These are phyloP conservation scores for Tyrannus savana DNA, from an alignment of 2,113 vertebrate species.

Conservation along the genomic window DNA sequence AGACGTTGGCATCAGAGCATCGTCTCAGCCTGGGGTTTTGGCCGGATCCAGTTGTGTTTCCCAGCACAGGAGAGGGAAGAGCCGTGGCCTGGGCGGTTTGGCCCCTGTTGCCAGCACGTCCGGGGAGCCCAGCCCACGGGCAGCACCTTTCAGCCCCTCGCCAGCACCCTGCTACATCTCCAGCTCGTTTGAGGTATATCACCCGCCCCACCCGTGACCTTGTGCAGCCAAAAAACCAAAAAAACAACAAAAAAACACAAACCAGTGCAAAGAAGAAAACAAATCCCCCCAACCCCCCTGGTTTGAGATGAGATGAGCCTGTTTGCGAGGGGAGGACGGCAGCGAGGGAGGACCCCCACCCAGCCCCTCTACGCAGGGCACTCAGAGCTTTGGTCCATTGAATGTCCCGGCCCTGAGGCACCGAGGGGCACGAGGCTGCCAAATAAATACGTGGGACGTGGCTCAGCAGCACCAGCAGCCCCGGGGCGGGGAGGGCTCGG, in stretches of 20 bases:
- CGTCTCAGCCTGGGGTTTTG: not conserved
- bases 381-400: not conserved
- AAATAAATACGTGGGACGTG: not conserved
- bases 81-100: fast-evolving
- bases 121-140: not conserved
- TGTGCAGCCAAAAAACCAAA: constrained; percentile 47
- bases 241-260: not conserved
- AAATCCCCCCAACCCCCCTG: not conserved
- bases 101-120: not conserved
- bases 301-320: not conserved
- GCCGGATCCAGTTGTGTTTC: not conserved
- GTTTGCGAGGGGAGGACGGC: not conserved
- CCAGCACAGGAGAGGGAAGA: not conserved
- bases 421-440: not conserved
- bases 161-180: constrained; percentile 17
- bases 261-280: constrained; percentile 36
- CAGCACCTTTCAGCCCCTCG: not conserved
- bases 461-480: not conserved
- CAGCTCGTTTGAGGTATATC: constrained; percentile 55
- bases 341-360: not conserved
- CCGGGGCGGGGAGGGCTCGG: not conserved
- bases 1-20: not conserved
- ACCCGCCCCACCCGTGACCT: not conserved
- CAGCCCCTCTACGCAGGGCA: not conserved
- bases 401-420: not conserved